Evolutionary conservation across 30 jellyfish, hydroid and myxozoan species (phyloP).

Genomic region (Mastigias papua): DNA sequence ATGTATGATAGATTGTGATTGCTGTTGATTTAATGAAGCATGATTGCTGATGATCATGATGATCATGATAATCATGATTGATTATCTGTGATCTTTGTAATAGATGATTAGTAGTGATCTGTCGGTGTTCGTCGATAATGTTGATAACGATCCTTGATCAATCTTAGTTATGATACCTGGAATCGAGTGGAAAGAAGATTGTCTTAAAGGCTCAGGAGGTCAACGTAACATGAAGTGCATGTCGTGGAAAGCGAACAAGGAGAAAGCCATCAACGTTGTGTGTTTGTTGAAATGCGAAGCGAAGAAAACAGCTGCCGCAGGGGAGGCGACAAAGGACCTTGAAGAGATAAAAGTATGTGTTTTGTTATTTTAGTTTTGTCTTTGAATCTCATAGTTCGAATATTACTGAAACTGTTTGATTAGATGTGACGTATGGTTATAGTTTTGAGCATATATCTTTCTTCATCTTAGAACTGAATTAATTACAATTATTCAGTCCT

Average conservation of each 20-base stretch:
- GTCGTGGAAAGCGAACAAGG: conserved; percentile 45
- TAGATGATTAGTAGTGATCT: too few relatives aligned
- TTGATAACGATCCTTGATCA: background rate
- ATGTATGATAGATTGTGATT: too few relatives aligned
- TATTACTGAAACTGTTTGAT: too few relatives aligned
- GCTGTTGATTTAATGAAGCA: too few relatives aligned
- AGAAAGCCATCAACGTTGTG: conserved; percentile 49
- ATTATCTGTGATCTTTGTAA: too few relatives aligned
- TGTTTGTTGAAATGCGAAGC: conserved; percentile 57
- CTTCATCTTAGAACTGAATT: background rate
- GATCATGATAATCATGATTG: too few relatives aligned
- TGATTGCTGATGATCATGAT: too few relatives aligned
- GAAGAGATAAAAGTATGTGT: conserved; percentile 24
- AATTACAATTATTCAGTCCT: background rate
- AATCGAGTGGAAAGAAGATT: conserved; percentile 59
- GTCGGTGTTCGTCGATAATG: too few relatives aligned
- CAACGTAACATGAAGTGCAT: conserved; percentile 20
- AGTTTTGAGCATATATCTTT: too few relatives aligned
- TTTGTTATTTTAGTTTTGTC: too few relatives aligned
- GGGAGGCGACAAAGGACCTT: background rate
- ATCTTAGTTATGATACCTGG: conserved; percentile 57
- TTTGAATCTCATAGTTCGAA: too few relatives aligned
- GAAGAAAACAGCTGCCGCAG: conserved; percentile 16
- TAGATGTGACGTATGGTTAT: too few relatives aligned
- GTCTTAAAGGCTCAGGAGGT: conserved; percentile 37